Evolutionary conservation across 2,797 vertebrate genomes (phyloP), one percentile per base, ranked within the genome.

Genomic region (Anguilla obscura): DNA sequence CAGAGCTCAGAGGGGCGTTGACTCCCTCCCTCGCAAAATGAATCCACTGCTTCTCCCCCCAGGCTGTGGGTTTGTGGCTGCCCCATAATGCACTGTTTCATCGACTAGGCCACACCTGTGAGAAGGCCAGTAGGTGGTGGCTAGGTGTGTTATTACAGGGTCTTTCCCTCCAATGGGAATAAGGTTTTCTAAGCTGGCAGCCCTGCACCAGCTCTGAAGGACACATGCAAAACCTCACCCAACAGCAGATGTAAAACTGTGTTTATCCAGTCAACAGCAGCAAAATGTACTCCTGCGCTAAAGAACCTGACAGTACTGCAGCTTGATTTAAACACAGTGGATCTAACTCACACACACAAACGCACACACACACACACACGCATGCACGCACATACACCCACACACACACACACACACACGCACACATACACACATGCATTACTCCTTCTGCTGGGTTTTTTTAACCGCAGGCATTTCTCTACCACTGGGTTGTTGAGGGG

Each of bases 261-360:
- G 92, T 94, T 94, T 94, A 90, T 89, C 90, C 56, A 88, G 90
- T 92, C 92, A 93, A 94, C 92, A 92, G 85, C 86, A 88, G 69
- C 69, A 74, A 87, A 85, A 48, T 24, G 54, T 79, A 12, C 87
- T 85, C 27, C 50, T 40, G 36, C 33, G 71, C 21, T 27, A 30
- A 10, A 54, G 24, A 40, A 82, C 58, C 58, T 33, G 21, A 33
- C 45, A 24, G 45, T n/a, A 82, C 40, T 82, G 36, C 36, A 45
- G 40, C 79, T 8, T 21, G 76, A 18, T 18, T 82, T 50, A 82
- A 74, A 36, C 63, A n/a, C 63, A 66, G 21, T 66, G 54, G 54
- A 3, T 71, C 10, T n/a, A 12, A 52, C 50, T 8, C 50, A 8
- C 50, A 52, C 50, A 52, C 50, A 12, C 50, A 52, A 8, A 52